Evolutionary conservation across 2,797 vertebrate species (phyloP), one percentile per base, ranked within the genome.

Genomic region (Tokudaia tokunoshimensis): DNA sequence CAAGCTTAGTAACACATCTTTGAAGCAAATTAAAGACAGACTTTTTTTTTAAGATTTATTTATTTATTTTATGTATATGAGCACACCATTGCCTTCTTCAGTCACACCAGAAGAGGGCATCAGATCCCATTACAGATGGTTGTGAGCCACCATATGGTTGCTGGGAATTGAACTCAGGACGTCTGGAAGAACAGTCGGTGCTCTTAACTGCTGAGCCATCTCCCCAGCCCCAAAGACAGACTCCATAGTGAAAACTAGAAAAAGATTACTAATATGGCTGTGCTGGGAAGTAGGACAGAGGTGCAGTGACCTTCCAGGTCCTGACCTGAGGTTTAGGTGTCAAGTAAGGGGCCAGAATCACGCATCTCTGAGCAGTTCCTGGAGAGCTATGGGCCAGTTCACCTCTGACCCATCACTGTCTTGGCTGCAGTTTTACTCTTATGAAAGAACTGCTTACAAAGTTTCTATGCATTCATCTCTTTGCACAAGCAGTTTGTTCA

Each of bases 401-500:
- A 41, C 20, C 83, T 67, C 61, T 65, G 82, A 65, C 17, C 41
- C 41, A 41, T 83, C 81, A 44, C 1, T 31, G 59, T 47, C 59
- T 83, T 31, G 81, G 59, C 41, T 10, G 5, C 26, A 83, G 81
- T 83, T 97, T 98, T 93, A 95, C 78, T 91, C 92, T 93, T 96
- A 96, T 91, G 96, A 97, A 94, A 96, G 41, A 41, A 41, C 97
- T 96, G 97, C 97, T 98, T 97, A 97, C 34, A 97, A 95, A 92
- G 97, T 98, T 98, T 96, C 89, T 98, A 96, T 98, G 96, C 97
- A 97, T 98, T 98, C 98, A 98, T 98, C 97, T 98, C 97, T 98
- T 3, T 98, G 97, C 98, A 98, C 92, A 92, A 98, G 96, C 96
- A 78, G 92, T 97, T 98, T 98, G 95, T 74, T 94, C 97, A 98